These are phyloP conservation scores for Lepus timidus DNA, from an alignment of 2,113 vertebrate species.

Conservation along the genomic window DNA sequence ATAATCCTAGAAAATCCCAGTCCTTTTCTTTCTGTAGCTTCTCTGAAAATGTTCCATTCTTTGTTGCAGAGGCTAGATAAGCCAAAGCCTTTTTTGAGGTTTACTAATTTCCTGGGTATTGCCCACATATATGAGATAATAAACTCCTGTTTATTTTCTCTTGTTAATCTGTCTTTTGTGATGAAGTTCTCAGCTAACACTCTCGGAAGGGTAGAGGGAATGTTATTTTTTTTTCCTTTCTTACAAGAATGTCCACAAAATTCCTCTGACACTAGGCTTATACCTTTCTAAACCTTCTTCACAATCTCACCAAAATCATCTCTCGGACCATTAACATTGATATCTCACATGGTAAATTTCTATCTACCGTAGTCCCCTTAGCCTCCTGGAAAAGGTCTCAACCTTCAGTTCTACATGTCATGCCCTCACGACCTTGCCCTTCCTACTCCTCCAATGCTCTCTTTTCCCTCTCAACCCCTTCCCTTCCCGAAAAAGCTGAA, in stretches of 20 bases:
- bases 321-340: background rate
- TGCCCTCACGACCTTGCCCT: background rate
- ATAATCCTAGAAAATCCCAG: background rate
- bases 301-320: background rate
- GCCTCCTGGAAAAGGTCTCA: background rate
- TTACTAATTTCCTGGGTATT: background rate
- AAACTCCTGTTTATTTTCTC: background rate
- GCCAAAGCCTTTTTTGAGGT: background rate
- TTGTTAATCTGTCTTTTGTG: background rate
- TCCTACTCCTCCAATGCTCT: background rate
- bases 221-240: background rate
- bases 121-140: background rate
- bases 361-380: background rate
- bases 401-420: background rate
- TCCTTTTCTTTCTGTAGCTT: background rate
- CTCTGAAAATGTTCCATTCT: background rate
- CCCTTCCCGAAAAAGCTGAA: background rate
- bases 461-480: background rate
- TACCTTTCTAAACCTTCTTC: background rate
- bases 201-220: background rate
- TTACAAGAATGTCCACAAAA: background rate
- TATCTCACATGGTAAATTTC: background rate
- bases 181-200: background rate
- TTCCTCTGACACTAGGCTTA: background rate
- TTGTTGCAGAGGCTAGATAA: background rate